Conservation (phyloP, 1,140 invertebrate genomes). For the Bacillus rossius region DNA sequence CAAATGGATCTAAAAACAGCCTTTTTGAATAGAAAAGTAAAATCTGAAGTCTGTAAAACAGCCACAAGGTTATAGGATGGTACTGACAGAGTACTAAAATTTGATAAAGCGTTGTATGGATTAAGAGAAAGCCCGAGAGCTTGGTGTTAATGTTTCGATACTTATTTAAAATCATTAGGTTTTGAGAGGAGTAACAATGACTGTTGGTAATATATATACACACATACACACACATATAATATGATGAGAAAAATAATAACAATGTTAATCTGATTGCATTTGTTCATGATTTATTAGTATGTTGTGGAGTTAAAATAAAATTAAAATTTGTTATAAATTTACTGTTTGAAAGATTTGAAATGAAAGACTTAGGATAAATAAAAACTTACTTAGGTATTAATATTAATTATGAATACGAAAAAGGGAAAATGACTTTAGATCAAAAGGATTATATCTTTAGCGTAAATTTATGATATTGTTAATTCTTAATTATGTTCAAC, state of each 20-base stretch:
- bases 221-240: too few species aligned
- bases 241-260: too few species aligned
- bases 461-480: too few species aligned
- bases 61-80: neutral
- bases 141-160: neutral
- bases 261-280: too few species aligned
- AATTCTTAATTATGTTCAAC: too few species aligned
- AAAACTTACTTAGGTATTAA: conserved; percentile 21
- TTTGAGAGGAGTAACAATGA: conserved; percentile 11
- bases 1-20: neutral
- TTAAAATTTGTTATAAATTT: too few species aligned
- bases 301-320: too few species aligned
- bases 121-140: neutral
- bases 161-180: neutral
- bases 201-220: conserved; percentile 9
- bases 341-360: conserved; percentile 15
- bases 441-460: conserved; percentile 11
- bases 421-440: conserved; percentile 13
- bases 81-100: neutral
- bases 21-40: neutral
- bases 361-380: conserved; percentile 7
- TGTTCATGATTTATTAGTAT: too few species aligned
- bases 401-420: conserved; percentile 20
- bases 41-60: neutral
- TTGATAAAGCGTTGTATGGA: neutral